Evolutionary conservation across 2,888 invertebrate species (phyloP).

Genomic region (Drosophila pseudotalamancana): DNA sequence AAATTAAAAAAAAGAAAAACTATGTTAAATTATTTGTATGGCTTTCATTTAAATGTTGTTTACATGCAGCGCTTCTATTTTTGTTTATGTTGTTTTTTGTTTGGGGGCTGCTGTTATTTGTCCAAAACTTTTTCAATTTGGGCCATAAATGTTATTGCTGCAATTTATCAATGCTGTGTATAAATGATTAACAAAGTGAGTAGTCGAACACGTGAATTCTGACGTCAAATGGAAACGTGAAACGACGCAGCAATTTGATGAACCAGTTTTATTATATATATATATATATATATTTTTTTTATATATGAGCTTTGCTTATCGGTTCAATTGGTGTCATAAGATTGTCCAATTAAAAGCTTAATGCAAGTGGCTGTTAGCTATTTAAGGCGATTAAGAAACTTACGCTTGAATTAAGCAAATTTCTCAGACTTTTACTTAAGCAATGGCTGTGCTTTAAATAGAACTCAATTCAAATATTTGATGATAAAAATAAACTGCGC

Average conservation of each 20-base stretch:
- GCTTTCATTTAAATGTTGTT: slow-evolving; percentile 33
- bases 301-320: slow-evolving; percentile 38
- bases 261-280: slow-evolving; percentile 39
- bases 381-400: slow-evolving; percentile 18
- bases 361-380: slow-evolving; percentile 6
- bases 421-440: not conserved
- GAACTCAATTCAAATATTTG: slow-evolving; percentile 31
- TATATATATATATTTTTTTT: not conserved
- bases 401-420: not conserved
- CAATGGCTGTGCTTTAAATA: slow-evolving; percentile 32
- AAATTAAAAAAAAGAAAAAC: not conserved
- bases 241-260: slow-evolving; percentile 20
- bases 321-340: slow-evolving; percentile 49
- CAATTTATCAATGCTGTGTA: slow-evolving; percentile 8
- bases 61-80: slow-evolving; percentile 40
- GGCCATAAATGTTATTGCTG: slow-evolving; percentile 8
- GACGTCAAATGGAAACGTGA: slow-evolving; percentile 53
- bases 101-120: slow-evolving; percentile 21
- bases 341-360: slow-evolving; percentile 30
- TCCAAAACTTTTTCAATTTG: slow-evolving; percentile 9
- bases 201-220: slow-evolving; percentile 24
- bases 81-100: slow-evolving; percentile 23
- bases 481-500: slow-evolving; percentile 40
- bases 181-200: slow-evolving; percentile 6
- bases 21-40: slow-evolving; percentile 23